A percentile compares a stretch with the other conserved stretches of the same genome.
Conservation (phyloP, 2,888 invertebrate genomes). For the Biston stratarius region DNA sequence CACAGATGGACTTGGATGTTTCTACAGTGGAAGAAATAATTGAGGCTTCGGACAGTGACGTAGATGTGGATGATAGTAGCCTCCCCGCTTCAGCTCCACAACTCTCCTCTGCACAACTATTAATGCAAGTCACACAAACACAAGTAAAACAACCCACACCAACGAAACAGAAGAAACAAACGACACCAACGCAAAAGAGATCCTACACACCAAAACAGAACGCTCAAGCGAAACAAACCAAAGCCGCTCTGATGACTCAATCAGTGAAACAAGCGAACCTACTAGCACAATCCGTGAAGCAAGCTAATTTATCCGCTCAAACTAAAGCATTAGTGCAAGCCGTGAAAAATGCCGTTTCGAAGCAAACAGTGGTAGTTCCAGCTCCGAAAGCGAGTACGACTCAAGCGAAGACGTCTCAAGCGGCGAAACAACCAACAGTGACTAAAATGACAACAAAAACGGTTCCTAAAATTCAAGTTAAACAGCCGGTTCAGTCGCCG, state of each 20-base stretch:
- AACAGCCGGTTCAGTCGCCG: slow-evolving; percentile 37
- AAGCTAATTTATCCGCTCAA: slow-evolving; percentile 50
- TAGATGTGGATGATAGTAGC: slow-evolving; percentile 75
- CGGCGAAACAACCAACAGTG: slow-evolving; percentile 18
- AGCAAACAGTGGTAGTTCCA: slow-evolving; percentile 45
- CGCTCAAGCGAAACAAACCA: slow-evolving; percentile 47
- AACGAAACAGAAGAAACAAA: slow-evolving; percentile 58
- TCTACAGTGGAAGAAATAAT: slow-evolving; percentile 64
- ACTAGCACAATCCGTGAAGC: slow-evolving; percentile 62
- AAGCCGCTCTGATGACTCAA: slow-evolving; percentile 62
- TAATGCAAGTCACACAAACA: slow-evolving; percentile 72
- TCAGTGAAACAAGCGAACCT: slow-evolving; percentile 62
- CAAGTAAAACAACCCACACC: slow-evolving; percentile 52
- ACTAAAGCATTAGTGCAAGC: slow-evolving; percentile 45
- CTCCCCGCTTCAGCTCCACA: slow-evolving; percentile 55
- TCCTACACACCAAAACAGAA: slow-evolving; percentile 43
- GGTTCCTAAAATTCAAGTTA: slow-evolving; percentile 33
- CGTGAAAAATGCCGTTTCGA: slow-evolving; percentile 40
- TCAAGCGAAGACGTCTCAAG: slow-evolving; percentile 33
- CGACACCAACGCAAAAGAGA: slow-evolving; percentile 45
- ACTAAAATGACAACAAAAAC: slow-evolving; percentile 19
- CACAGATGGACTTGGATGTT: slow-evolving; percentile 69
- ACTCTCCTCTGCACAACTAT: slow-evolving; percentile 74
- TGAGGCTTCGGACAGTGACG: slow-evolving; percentile 78
- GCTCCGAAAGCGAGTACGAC: slow-evolving; percentile 45